These are phyloP conservation scores for Brachymystax lenok DNA, from an alignment of 2,797 vertebrate species.

Conservation along the genomic window DNA sequence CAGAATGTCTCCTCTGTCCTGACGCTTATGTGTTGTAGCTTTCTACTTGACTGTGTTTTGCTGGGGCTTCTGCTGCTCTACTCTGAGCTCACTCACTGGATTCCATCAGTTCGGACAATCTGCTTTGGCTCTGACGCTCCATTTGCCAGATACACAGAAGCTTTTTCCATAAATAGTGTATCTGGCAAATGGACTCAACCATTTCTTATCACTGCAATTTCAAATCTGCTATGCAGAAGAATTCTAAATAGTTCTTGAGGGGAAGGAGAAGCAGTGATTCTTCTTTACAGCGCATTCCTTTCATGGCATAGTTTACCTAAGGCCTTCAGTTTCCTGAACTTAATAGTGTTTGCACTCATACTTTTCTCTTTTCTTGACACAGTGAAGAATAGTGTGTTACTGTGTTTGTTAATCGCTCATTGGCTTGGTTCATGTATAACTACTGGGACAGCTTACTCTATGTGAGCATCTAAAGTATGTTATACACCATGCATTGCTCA, in stretches of 20 bases:
- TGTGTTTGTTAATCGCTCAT: slow-evolving; percentile 14
- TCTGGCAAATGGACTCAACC: background rate
- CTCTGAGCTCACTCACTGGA: background rate
- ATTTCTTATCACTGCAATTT: slow-evolving; percentile 2
- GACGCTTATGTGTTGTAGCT: background rate
- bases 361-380: slow-evolving; percentile 30
- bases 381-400: background rate
- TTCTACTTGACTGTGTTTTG: background rate
- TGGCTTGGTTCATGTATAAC: slow-evolving; percentile 29
- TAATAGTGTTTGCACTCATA: slow-evolving; percentile 27
- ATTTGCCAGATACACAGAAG: background rate
- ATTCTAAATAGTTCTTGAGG: slow-evolving; percentile 9
- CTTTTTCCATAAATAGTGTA: background rate
- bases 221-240: background rate
- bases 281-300: slow-evolving; percentile 31
- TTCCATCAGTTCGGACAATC: slow-evolving; percentile 1
- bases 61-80: background rate
- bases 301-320: slow-evolving; percentile 24
- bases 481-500: background rate
- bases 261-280: slow-evolving; percentile 17
- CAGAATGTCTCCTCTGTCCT: slow-evolving; percentile 2
- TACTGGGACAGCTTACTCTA: background rate
- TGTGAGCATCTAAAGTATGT: background rate
- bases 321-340: slow-evolving; percentile 28
- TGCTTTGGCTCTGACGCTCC: background rate